A percentile compares a stretch with the other conserved stretches of the same genome.
Evolutionary conservation across 2,797 vertebrate species (phyloP).

Genomic region (Chelidonichthys spinosus): DNA sequence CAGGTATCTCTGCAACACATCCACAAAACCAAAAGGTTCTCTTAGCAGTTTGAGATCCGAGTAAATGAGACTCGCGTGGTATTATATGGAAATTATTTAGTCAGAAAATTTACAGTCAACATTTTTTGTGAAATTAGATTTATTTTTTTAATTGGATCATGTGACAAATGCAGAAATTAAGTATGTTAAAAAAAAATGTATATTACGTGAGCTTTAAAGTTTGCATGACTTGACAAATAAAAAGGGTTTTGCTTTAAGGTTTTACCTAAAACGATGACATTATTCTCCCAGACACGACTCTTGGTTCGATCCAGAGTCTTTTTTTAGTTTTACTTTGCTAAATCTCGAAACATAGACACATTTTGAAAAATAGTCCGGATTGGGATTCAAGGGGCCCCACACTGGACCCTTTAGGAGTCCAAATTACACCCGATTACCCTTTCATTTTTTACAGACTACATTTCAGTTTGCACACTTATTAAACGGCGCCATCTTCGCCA

Average conservation of each 20-base stretch:
- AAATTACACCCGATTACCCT: background rate
- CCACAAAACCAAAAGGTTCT: background rate
- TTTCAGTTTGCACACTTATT: background rate
- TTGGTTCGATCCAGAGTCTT: background rate
- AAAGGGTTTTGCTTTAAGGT: background rate
- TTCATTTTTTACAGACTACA: too few relatives aligned
- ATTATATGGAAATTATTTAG: background rate
- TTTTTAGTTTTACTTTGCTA: background rate
- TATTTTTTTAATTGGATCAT: background rate
- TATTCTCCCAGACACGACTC: background rate
- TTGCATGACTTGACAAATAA: background rate
- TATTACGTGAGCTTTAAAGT: background rate
- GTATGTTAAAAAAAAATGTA: background rate
- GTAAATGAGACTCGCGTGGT: background rate
- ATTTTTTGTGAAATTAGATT: background rate
- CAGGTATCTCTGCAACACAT: background rate
- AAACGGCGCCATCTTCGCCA: conserved; percentile 8
- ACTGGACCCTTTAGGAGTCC: background rate
- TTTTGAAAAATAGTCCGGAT: background rate
- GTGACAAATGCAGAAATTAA: background rate
- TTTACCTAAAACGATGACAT: background rate
- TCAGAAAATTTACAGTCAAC: background rate
- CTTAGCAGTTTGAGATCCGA: background rate
- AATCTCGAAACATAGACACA: background rate
- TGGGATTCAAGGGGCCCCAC: background rate